Evolutionary conservation across 1,140 invertebrate species (phyloP), one percentile per base, ranked within the genome.

Genomic region (Cheumatopsyche charites): DNA sequence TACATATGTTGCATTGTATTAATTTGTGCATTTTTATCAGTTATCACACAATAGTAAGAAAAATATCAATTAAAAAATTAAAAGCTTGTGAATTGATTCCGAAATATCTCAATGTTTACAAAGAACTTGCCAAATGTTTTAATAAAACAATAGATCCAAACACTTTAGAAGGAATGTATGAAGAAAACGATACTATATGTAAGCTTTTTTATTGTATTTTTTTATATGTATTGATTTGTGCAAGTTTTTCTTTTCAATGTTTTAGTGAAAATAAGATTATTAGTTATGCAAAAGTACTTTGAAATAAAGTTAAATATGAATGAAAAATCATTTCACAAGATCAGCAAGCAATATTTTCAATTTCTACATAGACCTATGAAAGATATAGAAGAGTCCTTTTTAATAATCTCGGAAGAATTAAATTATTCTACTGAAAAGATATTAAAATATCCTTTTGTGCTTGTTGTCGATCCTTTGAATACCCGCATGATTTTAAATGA

Each of bases 331-430:
- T 68, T 68, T 26, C 3, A 6, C 0, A 68, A 55, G 36, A 41
- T 55, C 4, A 29, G 25, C n/a, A 45, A 68, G 6, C 26, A 13
- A 1, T 68, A 68, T 55, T 41, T 25, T 23, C 66, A 68, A 9
- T 68, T 68, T 55, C 47, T 26, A 17, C 47, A 55, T 41, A 68
- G 66, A 55, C 66, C 66, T n/a, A 12, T 68, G 7, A 23, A 13
- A 9, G 47, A 68, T 41, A 68, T 68, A 5, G 66, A 68, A 68
- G 0, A 29, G 19, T 68, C 66, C 4, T 12, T 68, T 13, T 15
- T 23, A 29, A 68, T 68, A 36, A 47, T 47, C 11, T 13, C 21
- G 3, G 36, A 68, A n/a, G 47, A 36, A 55, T 55, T 68, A 19
- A n/a, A 55, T 41, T 13, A 52, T 5, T 17, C 66, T 1, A 41